phyloP scores from a whole-genome alignment of 2,888 invertebrate species.

The Agonopterix arenella region DNA sequence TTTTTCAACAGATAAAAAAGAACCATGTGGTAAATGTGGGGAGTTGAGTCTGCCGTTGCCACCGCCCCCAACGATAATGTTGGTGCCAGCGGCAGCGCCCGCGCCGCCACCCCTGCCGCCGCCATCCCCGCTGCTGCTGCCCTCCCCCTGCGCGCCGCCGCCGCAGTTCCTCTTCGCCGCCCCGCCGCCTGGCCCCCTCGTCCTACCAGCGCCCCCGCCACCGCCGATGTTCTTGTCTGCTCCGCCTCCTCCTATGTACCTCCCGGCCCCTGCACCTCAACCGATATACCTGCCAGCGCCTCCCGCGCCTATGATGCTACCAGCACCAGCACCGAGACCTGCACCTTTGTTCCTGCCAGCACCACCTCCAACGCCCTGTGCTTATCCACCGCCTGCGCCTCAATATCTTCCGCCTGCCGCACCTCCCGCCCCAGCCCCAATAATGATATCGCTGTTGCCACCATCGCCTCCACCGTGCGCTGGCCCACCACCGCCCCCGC shows the following conservation, averaged over 20 bases:
- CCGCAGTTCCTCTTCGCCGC: conserved; percentile 13
- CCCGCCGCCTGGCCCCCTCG: conserved; percentile 13
- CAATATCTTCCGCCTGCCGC: conserved; percentile 9
- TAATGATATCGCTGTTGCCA: conserved; percentile 43
- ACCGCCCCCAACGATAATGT: conserved; percentile 46
- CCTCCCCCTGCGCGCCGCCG: conserved; percentile 13
- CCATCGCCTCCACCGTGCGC: conserved; percentile 25
- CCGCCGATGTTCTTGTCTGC: conserved; percentile 20
- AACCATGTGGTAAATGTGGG: conserved; percentile 17
- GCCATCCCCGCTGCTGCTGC: conserved; percentile 10
- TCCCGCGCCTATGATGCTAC: conserved; percentile 1
- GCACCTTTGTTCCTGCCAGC: conserved; percentile 13
- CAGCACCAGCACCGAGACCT: conserved; percentile 14
- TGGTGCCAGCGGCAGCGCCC: conserved; percentile 50
- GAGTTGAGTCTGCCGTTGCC: conserved; percentile 11
- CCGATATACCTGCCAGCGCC: conserved; percentile 17
- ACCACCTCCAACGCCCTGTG: conserved; percentile 12
- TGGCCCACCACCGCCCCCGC: conserved; percentile 12
- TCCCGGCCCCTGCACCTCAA: conserved; percentile 14
- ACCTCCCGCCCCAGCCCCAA: conserved; percentile 27
- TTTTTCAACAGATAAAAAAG: background rate
- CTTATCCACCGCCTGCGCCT: conserved; percentile 1
- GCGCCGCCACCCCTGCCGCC: conserved; percentile 27
- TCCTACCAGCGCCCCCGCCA: conserved; percentile 19
- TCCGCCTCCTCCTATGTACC: conserved; percentile 20